These are phyloP conservation scores for Pempheris klunzingeri DNA, from an alignment of 2,797 vertebrate genomes.

Conservation along the genomic window DNA sequence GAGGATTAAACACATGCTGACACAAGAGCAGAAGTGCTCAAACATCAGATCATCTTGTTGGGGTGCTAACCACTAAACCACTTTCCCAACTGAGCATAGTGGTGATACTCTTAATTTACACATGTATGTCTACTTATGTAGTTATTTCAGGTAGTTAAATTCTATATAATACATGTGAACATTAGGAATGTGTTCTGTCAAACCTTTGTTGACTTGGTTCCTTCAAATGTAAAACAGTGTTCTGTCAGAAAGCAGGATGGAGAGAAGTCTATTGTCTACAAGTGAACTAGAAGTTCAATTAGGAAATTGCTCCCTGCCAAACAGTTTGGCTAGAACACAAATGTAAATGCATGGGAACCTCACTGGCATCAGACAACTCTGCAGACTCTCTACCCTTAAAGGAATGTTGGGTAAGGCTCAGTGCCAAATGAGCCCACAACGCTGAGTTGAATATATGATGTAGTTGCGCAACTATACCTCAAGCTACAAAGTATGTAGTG, in stretches of 20 bases:
- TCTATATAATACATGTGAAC: background rate
- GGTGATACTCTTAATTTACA: background rate
- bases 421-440: constrained; percentile 62
- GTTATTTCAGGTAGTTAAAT: background rate
- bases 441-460: constrained; percentile 53
- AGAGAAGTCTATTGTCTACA: constrained; percentile 45
- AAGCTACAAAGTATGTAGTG: constrained; percentile 9
- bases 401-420: constrained; percentile 65
- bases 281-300: constrained; percentile 51
- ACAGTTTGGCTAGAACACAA: constrained; percentile 67
- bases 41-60: background rate
- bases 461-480: constrained; percentile 40
- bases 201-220: constrained; percentile 4
- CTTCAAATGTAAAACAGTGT: constrained; percentile 39
- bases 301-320: constrained; percentile 52
- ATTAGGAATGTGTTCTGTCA: background rate
- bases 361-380: constrained; percentile 60
- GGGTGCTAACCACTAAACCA: background rate
- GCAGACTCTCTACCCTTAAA: constrained; percentile 59
- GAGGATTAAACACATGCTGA: background rate
- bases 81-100: background rate
- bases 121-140: background rate
- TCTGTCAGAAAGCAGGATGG: constrained; percentile 6
- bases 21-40: background rate
- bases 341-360: constrained; percentile 74